Percentiles rank a stretch among this genome's conserved stretches.
These are phyloP conservation scores for Telmatochromis sp. DNA, from an alignment of 2,113 vertebrate species.

Conservation along the genomic window DNA sequence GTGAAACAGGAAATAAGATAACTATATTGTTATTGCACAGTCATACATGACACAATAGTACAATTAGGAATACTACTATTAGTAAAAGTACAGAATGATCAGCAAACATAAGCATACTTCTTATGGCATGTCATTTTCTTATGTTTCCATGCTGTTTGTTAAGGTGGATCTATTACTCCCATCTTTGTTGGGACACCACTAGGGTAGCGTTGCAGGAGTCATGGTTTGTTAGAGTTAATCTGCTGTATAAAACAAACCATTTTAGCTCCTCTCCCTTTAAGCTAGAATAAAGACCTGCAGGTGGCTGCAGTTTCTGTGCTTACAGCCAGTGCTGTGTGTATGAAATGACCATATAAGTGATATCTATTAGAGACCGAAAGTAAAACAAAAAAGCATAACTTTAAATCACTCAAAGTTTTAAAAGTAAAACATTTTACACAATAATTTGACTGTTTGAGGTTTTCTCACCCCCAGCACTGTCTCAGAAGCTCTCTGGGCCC, in stretches of 20 bases:
- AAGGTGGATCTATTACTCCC: rapidly evolving
- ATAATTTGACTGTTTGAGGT: background rate
- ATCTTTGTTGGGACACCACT: background rate
- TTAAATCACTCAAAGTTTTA: background rate
- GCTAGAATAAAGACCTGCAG: background rate
- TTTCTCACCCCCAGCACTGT: constrained; percentile 46
- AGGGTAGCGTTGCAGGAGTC: background rate
- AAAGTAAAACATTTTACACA: background rate
- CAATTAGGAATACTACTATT: background rate
- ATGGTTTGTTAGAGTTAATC: background rate
- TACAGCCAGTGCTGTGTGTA: background rate
- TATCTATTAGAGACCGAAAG: rapidly evolving
- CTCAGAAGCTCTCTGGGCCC: background rate
- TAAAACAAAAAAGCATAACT: rapidly evolving
- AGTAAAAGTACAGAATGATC: background rate
- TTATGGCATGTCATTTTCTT: background rate
- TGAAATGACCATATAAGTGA: background rate
- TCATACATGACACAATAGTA: background rate
- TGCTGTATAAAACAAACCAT: background rate
- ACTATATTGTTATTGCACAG: rapidly evolving
- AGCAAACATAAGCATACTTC: background rate
- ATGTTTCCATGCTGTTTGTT: background rate
- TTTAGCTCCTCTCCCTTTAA: background rate
- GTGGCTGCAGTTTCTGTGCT: background rate
- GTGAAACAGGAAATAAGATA: background rate